phyloP scores from a whole-genome alignment of 2,888 invertebrate species.

The Nymphalis urticae region DNA sequence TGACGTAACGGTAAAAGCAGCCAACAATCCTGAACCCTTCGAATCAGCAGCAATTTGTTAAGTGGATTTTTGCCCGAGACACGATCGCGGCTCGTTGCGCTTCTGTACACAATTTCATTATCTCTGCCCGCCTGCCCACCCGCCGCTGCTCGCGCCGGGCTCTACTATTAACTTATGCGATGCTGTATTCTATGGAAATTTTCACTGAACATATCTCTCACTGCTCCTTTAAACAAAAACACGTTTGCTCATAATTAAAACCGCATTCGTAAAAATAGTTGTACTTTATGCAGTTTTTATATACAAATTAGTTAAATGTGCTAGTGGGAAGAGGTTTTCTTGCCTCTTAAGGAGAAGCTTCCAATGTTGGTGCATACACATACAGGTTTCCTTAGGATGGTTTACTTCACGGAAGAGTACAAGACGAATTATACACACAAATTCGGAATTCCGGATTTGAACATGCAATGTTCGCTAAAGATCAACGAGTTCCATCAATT shows the following conservation, averaged over 20 bases:
- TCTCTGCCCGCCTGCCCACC: slow-evolving; percentile 73
- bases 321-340: too few relatives aligned
- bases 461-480: too few relatives aligned
- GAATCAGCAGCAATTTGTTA: slow-evolving; percentile 83
- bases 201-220: slow-evolving; percentile 42
- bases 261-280: slow-evolving; percentile 3
- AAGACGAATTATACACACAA: too few relatives aligned
- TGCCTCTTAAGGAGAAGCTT: too few relatives aligned
- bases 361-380: too few relatives aligned
- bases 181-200: slow-evolving; percentile 68
- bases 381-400: too few relatives aligned
- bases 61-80: slow-evolving; percentile 83
- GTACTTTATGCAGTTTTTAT: background rate
- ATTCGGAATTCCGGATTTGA: too few relatives aligned
- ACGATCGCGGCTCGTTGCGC: slow-evolving; percentile 80
- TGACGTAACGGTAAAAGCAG: slow-evolving; percentile 77
- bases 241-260: slow-evolving; percentile 21
- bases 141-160: slow-evolving; percentile 64
- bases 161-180: slow-evolving; percentile 76
- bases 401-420: too few relatives aligned
- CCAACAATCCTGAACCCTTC: slow-evolving; percentile 80
- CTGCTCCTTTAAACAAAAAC: slow-evolving; percentile 31
- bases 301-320: too few relatives aligned
- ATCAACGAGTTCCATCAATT: too few relatives aligned
- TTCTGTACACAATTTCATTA: slow-evolving; percentile 82